These are phyloP conservation scores for Gymnocheta viridis DNA, from an alignment of 2,888 invertebrate genomes.

Conservation along the genomic window DNA sequence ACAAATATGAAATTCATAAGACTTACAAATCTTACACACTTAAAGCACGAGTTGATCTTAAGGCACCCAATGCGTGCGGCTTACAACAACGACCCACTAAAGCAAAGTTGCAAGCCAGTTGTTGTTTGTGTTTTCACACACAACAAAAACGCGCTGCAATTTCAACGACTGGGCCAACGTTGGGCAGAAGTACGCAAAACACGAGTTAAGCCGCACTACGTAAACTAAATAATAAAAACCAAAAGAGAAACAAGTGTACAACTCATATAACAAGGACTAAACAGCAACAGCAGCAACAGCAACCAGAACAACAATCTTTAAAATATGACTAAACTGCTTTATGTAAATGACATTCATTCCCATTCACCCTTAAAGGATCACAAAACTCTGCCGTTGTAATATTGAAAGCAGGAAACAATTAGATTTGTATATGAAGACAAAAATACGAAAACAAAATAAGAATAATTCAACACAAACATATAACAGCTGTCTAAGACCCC, in stretches of 20 bases:
- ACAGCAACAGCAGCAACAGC: neutral
- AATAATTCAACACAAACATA: slow-evolving; percentile 8
- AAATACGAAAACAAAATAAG: neutral
- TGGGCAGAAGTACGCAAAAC: slow-evolving; percentile 60
- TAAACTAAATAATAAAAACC: slow-evolving; percentile 8
- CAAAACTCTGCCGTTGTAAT: slow-evolving; percentile 57
- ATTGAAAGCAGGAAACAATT: slow-evolving; percentile 63
- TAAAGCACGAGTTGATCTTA: slow-evolving; percentile 57
- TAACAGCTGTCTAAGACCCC: slow-evolving; percentile 75
- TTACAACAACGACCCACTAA: slow-evolving; percentile 36
- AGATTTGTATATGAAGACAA: slow-evolving; percentile 52
- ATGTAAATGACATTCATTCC: slow-evolving; percentile 45
- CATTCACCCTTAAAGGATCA: slow-evolving; percentile 1
- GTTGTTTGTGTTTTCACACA: neutral
- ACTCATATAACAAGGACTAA: slow-evolving; percentile 11
- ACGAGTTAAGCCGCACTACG: slow-evolving; percentile 48
- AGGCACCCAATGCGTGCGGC: slow-evolving; percentile 29
- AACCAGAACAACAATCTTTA: neutral
- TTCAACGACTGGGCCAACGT: slow-evolving; percentile 28
- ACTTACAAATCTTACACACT: slow-evolving; percentile 41
- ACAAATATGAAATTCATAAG: neutral
- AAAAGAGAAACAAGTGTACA: slow-evolving; percentile 53
- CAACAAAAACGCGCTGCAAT: slow-evolving; percentile 19
- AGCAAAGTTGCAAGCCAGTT: neutral
- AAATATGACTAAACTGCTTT: neutral